Conservation (phyloP, 2,797 vertebrate species). For the Ispidina picta region DNA sequence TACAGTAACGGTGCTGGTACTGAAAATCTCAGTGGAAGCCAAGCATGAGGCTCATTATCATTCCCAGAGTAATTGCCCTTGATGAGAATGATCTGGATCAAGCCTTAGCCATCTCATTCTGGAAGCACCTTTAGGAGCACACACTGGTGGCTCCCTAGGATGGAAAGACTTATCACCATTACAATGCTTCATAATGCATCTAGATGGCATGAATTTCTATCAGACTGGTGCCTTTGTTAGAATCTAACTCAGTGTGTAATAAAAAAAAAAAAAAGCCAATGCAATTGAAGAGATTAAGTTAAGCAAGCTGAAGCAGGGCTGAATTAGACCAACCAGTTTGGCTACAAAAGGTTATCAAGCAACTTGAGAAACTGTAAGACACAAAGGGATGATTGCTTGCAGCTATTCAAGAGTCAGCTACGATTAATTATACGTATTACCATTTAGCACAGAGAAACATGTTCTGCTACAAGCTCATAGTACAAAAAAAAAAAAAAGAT, state of each 20-base stretch:
- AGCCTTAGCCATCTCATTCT: background rate
- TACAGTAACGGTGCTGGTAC: background rate
- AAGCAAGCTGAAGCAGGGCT: background rate
- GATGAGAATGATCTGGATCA: background rate
- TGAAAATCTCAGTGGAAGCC: constrained; percentile 22
- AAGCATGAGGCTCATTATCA: background rate
- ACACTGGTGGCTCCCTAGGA: background rate
- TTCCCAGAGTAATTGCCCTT: constrained; percentile 12
- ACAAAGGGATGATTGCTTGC: background rate
- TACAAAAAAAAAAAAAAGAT: background rate
- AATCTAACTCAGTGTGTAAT: background rate
- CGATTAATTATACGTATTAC: background rate
- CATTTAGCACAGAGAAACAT: background rate
- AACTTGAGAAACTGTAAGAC: background rate
- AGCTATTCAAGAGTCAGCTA: background rate
- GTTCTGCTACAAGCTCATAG: background rate
- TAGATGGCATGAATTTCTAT: background rate
- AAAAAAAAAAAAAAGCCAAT: background rate
- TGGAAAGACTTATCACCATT: background rate
- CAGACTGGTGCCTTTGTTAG: background rate
- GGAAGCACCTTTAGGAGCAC: background rate
- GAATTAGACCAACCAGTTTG: background rate
- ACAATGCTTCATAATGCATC: background rate
- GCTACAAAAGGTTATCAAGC: background rate
- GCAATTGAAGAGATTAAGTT: background rate